These are phyloP conservation scores for Deilephila porcellus DNA, from an alignment of 2,888 invertebrate species.

Conservation along the genomic window DNA sequence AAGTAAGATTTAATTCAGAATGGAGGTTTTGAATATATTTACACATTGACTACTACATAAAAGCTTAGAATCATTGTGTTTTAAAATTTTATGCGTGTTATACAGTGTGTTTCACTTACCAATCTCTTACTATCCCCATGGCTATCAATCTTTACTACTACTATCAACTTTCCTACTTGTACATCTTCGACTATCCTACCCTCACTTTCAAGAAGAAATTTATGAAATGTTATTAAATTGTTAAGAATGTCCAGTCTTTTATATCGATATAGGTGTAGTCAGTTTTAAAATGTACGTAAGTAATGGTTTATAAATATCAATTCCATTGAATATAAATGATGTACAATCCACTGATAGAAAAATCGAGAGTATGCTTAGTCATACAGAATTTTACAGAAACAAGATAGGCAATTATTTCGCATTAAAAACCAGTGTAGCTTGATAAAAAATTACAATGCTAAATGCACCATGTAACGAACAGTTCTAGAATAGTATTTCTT, in stretches of 20 bases:
- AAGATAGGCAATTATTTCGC: too few species aligned
- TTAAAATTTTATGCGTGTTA: constrained; percentile 15
- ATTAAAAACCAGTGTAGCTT: too few species aligned
- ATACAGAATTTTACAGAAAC: too few species aligned
- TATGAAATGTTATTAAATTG: constrained; percentile 28
- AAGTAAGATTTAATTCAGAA: not conserved
- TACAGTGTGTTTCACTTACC: not conserved
- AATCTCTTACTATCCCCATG: constrained; percentile 21
- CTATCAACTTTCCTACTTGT: not conserved
- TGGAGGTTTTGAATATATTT: not conserved
- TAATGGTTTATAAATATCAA: too few species aligned
- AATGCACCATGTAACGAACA: not conserved
- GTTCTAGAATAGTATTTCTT: constrained; percentile 26
- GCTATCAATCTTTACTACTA: not conserved
- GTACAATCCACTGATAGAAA: too few species aligned
- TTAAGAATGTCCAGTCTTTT: constrained; percentile 21
- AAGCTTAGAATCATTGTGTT: constrained; percentile 18
- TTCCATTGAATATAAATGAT: too few species aligned
- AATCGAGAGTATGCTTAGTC: too few species aligned
- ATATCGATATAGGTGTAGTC: constrained; percentile 15
- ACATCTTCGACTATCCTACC: constrained; percentile 10
- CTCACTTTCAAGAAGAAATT: constrained; percentile 2
- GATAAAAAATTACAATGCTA: not conserved
- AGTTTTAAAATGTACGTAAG: not conserved
- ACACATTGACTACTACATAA: not conserved